Percentiles rank a stretch among this genome's conserved stretches.
phyloP scores from a whole-genome alignment of 2,113 vertebrate species.

The Pyrgilauda ruficollis region DNA sequence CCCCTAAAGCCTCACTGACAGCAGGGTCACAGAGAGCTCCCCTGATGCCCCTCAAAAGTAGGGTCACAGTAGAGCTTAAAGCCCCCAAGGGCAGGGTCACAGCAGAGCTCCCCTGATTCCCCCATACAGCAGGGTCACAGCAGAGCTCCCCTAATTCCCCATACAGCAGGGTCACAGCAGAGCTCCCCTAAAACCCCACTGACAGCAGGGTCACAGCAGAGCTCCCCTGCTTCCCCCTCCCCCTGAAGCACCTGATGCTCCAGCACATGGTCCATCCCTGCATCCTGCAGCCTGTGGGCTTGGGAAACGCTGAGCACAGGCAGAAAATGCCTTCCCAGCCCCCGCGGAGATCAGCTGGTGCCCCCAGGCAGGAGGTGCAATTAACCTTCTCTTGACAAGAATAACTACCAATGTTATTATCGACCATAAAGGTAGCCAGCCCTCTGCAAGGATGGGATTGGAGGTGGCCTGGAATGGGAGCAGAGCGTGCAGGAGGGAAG shows the following conservation, averaged over 20 bases:
- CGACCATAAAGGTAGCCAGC: slow-evolving; percentile 23
- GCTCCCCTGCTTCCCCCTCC: neutral
- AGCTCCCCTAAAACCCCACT: accelerated
- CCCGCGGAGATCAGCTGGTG: slow-evolving; percentile 42
- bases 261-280: neutral
- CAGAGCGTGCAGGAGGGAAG: neutral
- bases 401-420: slow-evolving; percentile 50
- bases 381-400: slow-evolving; percentile 68
- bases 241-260: neutral
- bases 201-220: neutral
- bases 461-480: neutral
- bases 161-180: neutral
- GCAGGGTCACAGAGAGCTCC: neutral
- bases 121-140: neutral
- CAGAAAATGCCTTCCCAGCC: slow-evolving; percentile 14
- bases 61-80: neutral
- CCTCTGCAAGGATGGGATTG: neutral
- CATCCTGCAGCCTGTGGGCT: neutral
- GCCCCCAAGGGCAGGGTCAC: no score
- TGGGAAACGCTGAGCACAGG: slow-evolving; percentile 1
- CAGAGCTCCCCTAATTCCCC: neutral
- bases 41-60: neutral
- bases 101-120: neutral
- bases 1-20: no score
- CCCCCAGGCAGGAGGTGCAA: slow-evolving; percentile 59